Base-by-base conservation (phyloP, 2,113 vertebrate genomes). In the Terrapene triunguis region DNA sequence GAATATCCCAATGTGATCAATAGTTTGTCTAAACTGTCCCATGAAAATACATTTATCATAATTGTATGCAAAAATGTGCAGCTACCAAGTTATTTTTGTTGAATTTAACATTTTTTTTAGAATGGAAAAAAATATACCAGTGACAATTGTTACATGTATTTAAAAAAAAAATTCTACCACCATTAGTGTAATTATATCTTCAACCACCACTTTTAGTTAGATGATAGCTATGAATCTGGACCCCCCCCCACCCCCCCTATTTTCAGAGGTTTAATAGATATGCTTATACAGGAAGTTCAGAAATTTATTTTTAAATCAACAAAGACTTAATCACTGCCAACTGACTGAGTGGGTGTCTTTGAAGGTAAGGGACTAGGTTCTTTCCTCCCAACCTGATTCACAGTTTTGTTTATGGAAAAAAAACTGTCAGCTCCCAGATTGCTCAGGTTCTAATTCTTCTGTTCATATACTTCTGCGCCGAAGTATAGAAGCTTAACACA, bases 301-400 rank as follows among this genome's bases (percentile, higher is more conserved):
- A 84, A 6, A 85, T 93, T 93, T 74, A 89, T 53, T 81, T 69
- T n/a, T 69, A 69, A 85, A 88, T 81, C 55, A 92, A 72, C 21
- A 81, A 72, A 85, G 89, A 92, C 59, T 1, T 95, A 82, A 81
- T 91, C 59, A 85, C 29, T 85, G 48, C 27, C 54, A 10, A 81
- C 85, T 62, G 54, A 55, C 24, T n/a, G 16, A 69, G 35, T n/a
- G 62, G 35, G 35, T n/a, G 35, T 35, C 44, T 89, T 74, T 88
- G 69, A 88, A 91, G 29, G 35, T 79, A 87, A 72, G 29, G 24
- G 80, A 44, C 83, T 88, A 88, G 53, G 13, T 1, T 11, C n/a
- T 89, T 81, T 85, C 38, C 80, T 92, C 85, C 55, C 54, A 74
- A 59, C n/a, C 24, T 55, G 72, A 32, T 22, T 11, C 89, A 22